phyloP scores from a whole-genome alignment of 2,888 invertebrate species.

The Malthinus flaveolus region DNA sequence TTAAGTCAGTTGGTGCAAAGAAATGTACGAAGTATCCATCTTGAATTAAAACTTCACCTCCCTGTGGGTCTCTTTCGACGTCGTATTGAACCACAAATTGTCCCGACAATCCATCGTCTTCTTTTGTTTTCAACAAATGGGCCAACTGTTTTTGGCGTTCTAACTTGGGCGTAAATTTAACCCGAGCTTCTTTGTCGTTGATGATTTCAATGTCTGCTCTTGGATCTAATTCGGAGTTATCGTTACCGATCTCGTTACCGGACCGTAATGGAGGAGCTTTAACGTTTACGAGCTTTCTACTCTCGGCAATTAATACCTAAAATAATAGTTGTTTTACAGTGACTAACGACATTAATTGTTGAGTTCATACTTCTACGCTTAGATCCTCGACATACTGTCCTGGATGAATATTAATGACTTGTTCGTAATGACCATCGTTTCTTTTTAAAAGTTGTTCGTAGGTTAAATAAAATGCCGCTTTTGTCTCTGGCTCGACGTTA shows the following conservation, averaged over 20 bases:
- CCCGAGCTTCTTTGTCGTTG: slow-evolving; percentile 42
- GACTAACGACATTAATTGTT: slow-evolving; percentile 11
- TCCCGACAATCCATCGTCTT: slow-evolving; percentile 60
- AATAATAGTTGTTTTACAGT: not conserved
- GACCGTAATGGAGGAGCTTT: slow-evolving; percentile 67
- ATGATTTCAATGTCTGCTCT: slow-evolving; percentile 42
- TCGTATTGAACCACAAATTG: slow-evolving; percentile 75
- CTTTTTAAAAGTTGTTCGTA: slow-evolving; percentile 74
- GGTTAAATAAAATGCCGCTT: slow-evolving; percentile 69
- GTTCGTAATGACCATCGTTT: slow-evolving; percentile 67
- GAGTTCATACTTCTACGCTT: slow-evolving; percentile 55
- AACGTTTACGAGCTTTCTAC: slow-evolving; percentile 62
- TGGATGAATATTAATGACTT: slow-evolving; percentile 70
- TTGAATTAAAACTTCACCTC: slow-evolving; percentile 65
- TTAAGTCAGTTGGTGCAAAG: slow-evolving; percentile 66
- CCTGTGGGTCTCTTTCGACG: slow-evolving; percentile 61
- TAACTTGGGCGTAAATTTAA: slow-evolving; percentile 63
- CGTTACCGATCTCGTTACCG: slow-evolving; percentile 64
- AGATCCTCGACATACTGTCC: slow-evolving; percentile 67
- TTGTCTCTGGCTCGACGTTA: slow-evolving; percentile 65
- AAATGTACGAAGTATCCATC: slow-evolving; percentile 78
- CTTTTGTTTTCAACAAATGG: slow-evolving; percentile 46
- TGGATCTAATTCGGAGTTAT: slow-evolving; percentile 53
- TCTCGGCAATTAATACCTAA: slow-evolving; percentile 66
- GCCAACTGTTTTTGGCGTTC: slow-evolving; percentile 62